Percentiles rank a stretch among this genome's conserved stretches.
Evolutionary conservation across 2,797 vertebrate species (phyloP).

Genomic region (Lophotriccus pileatus): DNA sequence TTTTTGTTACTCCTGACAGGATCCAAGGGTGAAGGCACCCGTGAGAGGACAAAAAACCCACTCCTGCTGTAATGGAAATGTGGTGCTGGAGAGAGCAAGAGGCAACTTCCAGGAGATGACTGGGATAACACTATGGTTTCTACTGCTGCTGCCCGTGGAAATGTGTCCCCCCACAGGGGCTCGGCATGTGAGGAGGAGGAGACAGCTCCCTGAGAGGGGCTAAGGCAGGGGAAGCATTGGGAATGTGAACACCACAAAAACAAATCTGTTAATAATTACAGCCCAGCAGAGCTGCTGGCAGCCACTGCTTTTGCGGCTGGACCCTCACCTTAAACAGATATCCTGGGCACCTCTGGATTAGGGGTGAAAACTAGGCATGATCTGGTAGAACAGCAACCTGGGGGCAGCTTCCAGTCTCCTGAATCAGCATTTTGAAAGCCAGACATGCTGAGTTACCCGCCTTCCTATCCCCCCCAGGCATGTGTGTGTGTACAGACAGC

Average conservation of each 20-base stretch:
- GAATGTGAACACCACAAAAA: not conserved
- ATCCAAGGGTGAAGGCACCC: not conserved
- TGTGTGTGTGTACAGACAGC: not conserved
- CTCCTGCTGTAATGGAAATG: not conserved
- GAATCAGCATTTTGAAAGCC: constrained; percentile 48
- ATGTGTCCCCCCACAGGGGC: not conserved
- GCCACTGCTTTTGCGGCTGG: not conserved
- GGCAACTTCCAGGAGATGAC: not conserved
- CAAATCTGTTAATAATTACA: constrained; percentile 30
- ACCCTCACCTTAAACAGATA: not conserved
- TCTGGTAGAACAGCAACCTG: not conserved
- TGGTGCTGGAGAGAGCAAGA: not conserved
- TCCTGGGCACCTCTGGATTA: not conserved
- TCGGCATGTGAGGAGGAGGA: not conserved
- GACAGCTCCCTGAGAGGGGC: not conserved
- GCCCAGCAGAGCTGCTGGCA: not conserved
- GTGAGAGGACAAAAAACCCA: not conserved
- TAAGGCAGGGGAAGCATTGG: not conserved
- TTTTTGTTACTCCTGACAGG: not conserved
- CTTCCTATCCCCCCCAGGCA: not conserved
- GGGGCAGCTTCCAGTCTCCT: constrained; percentile 10
- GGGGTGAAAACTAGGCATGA: not conserved
- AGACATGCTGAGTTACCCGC: not conserved
- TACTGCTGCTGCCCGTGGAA: not conserved
- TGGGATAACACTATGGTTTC: not conserved